Conservation (phyloP, 2,797 vertebrate species). For the Chrysocyon brachyurus region DNA sequence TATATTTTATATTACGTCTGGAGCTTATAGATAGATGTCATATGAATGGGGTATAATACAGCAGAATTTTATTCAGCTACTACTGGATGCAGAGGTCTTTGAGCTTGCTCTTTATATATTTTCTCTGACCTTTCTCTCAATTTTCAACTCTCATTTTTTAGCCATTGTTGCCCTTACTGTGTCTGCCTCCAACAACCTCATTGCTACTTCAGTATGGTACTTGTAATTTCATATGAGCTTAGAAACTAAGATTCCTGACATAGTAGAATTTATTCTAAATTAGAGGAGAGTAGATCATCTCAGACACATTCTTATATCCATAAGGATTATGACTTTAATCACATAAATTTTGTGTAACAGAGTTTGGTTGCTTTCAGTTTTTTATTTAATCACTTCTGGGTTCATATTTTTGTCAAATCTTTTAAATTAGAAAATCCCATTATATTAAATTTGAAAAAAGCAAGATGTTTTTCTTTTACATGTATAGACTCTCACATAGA, state of each 20-base stretch:
- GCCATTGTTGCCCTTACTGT: not conserved
- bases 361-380: not conserved
- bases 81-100: not conserved
- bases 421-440: not conserved
- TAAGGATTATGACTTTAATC: not conserved
- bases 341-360: not conserved
- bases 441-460: conserved; percentile 17
- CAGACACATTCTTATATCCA: not conserved
- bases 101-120: not conserved
- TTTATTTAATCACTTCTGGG: not conserved
- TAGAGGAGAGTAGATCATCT: not conserved
- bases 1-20: not conserved
- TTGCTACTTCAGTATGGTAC: not conserved
- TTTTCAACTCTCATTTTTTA: not conserved
- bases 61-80: not conserved
- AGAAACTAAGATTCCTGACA: not conserved
- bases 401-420: conserved; percentile 24
- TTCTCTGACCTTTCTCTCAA: not conserved
- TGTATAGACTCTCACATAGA: not conserved
- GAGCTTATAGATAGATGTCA: not conserved
- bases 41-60: no score
- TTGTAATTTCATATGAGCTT: not conserved
- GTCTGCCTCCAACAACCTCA: not conserved
- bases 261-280: conserved; percentile 5
- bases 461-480: not conserved